These are phyloP conservation scores for Ganaspis brasiliensis DNA, from an alignment of 2,888 invertebrate genomes.

Conservation along the genomic window DNA sequence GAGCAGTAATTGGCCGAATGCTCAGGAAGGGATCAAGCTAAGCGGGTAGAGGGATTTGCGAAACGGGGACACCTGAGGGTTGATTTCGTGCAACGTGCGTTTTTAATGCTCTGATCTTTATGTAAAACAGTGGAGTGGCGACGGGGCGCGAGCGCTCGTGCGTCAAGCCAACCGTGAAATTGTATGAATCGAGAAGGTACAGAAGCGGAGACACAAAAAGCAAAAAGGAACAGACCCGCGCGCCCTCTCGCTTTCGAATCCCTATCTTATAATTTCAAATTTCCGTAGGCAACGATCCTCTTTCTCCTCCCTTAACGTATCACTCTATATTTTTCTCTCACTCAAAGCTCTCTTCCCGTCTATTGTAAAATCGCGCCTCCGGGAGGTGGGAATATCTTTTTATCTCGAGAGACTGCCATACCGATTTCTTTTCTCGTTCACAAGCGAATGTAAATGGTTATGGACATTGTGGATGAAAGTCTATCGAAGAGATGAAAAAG, in stretches of 20 bases:
- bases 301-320: conserved; percentile 47
- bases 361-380: conserved; percentile 26
- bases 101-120: conserved; percentile 81
- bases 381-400: conserved; percentile 45
- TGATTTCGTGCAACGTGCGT: conserved; percentile 76
- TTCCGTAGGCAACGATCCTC: conserved; percentile 69
- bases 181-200: conserved; percentile 78
- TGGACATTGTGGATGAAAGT: not conserved
- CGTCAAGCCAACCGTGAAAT: conserved; percentile 80
- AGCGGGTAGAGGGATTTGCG: conserved; percentile 32
- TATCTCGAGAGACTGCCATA: not conserved
- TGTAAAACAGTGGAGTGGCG: conserved; percentile 75
- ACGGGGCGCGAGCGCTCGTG: conserved; percentile 68
- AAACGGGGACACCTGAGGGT: conserved; percentile 64
- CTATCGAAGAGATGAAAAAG: not conserved
- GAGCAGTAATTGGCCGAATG: conserved; percentile 72
- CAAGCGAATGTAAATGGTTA: conserved; percentile 19
- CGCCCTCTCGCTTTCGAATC: conserved; percentile 59
- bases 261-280: conserved; percentile 73
- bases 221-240: conserved; percentile 57
- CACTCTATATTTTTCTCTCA: not conserved
- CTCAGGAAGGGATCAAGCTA: conserved; percentile 55
- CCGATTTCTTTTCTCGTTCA: conserved; percentile 11
- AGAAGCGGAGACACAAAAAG: conserved; percentile 71
- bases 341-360: conserved; percentile 27